phyloP scores from a whole-genome alignment of 2,113 vertebrate genomes.

The Rattus norvegicus region GRCr8 NC_086024.1:48456001-48456500 shows the following conservation, averaged over 20 bases:
- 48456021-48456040: neutral
- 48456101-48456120: neutral
- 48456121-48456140: neutral
- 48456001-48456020: too few species aligned
- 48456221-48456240: neutral
- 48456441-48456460: too few species aligned
- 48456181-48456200: neutral
- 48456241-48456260: too few species aligned
- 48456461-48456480: neutral
- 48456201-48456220: neutral
- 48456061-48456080: neutral
- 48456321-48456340: neutral
- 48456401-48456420: neutral
- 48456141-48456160: neutral
- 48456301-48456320: neutral
- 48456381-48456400: neutral
- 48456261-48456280: neutral
- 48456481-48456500: rapidly evolving
- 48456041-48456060: neutral
- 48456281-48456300: neutral
- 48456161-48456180: too few species aligned
- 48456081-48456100: neutral
- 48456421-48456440: neutral
- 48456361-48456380: neutral
- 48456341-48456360: neutral